These are phyloP conservation scores for Rhadina sibilatrix DNA, from an alignment of 2,113 vertebrate species.

Conservation along the genomic window DNA sequence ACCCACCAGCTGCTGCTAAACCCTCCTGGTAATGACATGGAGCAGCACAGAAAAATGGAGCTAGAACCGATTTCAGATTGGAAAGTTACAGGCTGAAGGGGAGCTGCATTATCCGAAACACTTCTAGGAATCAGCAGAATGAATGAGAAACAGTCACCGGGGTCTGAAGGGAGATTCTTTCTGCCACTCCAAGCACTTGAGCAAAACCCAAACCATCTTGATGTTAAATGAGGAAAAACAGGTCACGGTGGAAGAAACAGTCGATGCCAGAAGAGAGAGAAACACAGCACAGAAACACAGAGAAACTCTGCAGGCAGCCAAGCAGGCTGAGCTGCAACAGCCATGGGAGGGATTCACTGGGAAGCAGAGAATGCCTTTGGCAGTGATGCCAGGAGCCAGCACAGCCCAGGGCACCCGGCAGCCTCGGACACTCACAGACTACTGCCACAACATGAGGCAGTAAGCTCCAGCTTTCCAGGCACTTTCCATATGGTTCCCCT, in stretches of 20 bases:
- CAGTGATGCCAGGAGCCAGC: accelerated
- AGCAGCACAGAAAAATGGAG: background rate
- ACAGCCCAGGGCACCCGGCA: background rate
- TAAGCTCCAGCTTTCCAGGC: background rate
- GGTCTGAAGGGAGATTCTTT: background rate
- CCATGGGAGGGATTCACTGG: background rate
- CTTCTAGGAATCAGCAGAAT: background rate
- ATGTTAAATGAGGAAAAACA: background rate
- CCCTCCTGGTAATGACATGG: background rate
- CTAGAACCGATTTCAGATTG: background rate
- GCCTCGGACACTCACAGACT: accelerated
- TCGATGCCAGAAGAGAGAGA: background rate
- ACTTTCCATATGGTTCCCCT: background rate
- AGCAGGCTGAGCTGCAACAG: background rate
- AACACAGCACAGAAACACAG: background rate
- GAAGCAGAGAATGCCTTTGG: background rate
- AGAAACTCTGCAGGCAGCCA: background rate
- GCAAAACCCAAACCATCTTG: background rate
- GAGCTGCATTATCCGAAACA: background rate
- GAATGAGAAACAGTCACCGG: background rate
- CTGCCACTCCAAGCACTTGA: background rate
- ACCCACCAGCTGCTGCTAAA: background rate
- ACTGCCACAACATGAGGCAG: background rate
- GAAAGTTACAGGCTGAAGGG: background rate
- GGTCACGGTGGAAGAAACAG: background rate